A percentile compares a stretch with the other conserved stretches of the same genome.
Conservation (phyloP, 2,888 invertebrate genomes). For the Seladonia tumulorum region DNA sequence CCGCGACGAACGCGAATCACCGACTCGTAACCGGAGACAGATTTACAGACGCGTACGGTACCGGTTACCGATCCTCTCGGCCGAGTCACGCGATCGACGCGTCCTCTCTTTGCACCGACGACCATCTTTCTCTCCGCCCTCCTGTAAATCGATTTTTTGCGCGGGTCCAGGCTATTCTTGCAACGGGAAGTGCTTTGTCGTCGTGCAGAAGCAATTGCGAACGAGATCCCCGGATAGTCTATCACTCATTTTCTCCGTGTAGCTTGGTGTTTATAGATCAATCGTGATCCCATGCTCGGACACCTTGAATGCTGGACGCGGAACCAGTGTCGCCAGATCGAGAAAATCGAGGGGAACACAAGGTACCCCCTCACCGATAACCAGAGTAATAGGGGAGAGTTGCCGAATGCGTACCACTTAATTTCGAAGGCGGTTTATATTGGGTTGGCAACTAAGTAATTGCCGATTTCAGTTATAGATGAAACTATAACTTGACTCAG, state of each 20-base stretch:
- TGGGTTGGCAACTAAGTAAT: no score
- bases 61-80: background rate
- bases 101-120: background rate
- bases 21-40: conserved; percentile 57
- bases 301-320: no score
- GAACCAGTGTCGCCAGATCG: no score
- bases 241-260: background rate
- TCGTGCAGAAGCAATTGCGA: background rate
- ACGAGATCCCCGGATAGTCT: background rate
- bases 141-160: background rate
- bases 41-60: conserved; percentile 37
- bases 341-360: no score
- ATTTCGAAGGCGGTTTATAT: no score
- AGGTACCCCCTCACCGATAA: no score
- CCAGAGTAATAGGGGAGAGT: no score
- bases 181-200: background rate
- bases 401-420: no score
- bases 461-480: no score
- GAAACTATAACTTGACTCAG: no score
- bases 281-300: background rate
- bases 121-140: background rate
- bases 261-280: background rate
- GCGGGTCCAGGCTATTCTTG: background rate
- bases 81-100: conserved; percentile 4
- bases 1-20: conserved; percentile 49